Evolutionary conservation across 2,797 vertebrate species (phyloP), one percentile per base, ranked within the genome.

Genomic region (Hippocampus kuda): DNA sequence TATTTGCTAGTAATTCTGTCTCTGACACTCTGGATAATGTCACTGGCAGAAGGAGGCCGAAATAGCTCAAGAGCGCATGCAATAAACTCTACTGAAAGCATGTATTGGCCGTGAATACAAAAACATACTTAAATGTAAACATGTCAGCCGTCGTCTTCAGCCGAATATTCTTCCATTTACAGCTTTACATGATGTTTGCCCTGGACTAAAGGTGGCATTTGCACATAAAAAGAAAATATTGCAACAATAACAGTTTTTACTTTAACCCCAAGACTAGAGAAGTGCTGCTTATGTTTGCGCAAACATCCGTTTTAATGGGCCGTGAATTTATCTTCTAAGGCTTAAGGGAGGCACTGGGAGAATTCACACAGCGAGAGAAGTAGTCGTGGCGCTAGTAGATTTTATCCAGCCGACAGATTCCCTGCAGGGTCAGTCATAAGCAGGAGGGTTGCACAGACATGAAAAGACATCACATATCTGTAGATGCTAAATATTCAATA

Each of bases 11-110:
- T 80, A 79, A 79, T 72, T 63, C 59, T 26, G 64, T 75, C 75
- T 79, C 61, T 79, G 79, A 81, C 84, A 84, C 81, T 74, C 69
- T 80, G 77, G 75, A 83, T 84, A 81, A 82, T 72, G 72, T 76
- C 67, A 76, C 67, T 72, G 82, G 83, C 82, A 78, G 75, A 67
- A 69, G 75, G 79, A 82, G 82, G 79, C 65, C 59, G 66, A 72
- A 70, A 75, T 72, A 81, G 77, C 78, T 79, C 75, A 71, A 69
- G 70, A 71, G 42, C 71, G 60, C 70, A 65, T 69, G 41, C 62
- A 44, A 20, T 46, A 44, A 64, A 44, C 12, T 44, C 22, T 9
- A 41, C 60, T 38, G 11, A 62, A 62, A 38, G 60, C 34, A 22
- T 54, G 48, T 54, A 8, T 24, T 24, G 48, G 48, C 2, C 53